Evolutionary conservation across 2,113 vertebrate genomes (phyloP), one percentile per base, ranked within the genome.

Genomic region (Stegastes partitus): DNA sequence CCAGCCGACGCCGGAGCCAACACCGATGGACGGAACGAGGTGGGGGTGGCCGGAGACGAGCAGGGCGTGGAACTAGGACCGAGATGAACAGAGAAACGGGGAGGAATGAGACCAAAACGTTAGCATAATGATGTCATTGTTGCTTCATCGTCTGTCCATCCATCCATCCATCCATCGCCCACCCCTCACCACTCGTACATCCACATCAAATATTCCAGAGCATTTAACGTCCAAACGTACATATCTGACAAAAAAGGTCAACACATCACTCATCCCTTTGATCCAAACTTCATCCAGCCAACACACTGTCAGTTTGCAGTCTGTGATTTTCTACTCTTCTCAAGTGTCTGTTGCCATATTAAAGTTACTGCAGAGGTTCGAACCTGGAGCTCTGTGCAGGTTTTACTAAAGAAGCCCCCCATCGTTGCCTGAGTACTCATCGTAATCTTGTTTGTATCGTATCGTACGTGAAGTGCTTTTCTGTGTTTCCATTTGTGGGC

Each of bases 1-100:
- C 73, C 47, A 65, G 74, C 53, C 0, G 53, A 73, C 66, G 15
- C 83, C 73, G 26, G 73, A 85, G 63, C 75, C 47, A 7, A 73
- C 77, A 49, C 87, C 89, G 80, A 91, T 84, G 90, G 87, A 92
- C 15, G 83, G 91, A 59, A 89, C 74, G 76, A 96, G 93, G 71
- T 87, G 94, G 90, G 97, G 96, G 88, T 95, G 93, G 81, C 71
- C 79, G 83, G 92, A 93, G 91, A 96, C 83, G 89, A 95, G 92
- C 94, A 94, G 92, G 93, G 94, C 91, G 39, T 96, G 96, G 95
- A 96, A 97, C 97, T 97, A 91, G 18, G 58, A 44, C 4, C 3
- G 65, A 67, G 63, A 54, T 0, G 31, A 23, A 55, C 1, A 1
- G 56, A 56, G 49, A 55, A 11, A 53, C 8, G 68, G 70, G 39